Evolutionary conservation across 1,140 invertebrate species (phyloP), one percentile per base, ranked within the genome.

Genomic region (Heliconius eleuchia): DNA sequence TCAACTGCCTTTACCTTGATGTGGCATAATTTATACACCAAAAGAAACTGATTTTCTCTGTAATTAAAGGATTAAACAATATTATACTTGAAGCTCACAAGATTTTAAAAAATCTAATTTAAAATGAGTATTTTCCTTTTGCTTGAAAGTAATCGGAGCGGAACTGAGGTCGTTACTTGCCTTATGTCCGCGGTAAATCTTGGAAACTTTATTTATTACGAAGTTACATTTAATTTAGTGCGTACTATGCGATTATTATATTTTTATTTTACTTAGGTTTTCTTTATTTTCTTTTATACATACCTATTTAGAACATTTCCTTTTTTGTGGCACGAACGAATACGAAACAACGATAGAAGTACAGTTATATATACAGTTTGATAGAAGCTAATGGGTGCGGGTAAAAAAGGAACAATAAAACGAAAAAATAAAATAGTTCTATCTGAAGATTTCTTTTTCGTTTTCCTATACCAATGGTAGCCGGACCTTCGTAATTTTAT

Each of bases 121-220:
- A 42, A 60, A 46, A 73, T 60, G 34, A 23, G 71, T 46, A 78
- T 39, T 60, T 60, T 60, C 57, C 57, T 27, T 60, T 60, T 23
- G 57, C 57, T 60, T 60, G 57, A 23, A 60, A 30, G 60, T 66
- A 30, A 66, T 66, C 77, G 57, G 77, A 78, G 77, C 77, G 71
- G 55, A 46, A 50, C 71, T 23, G 39, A 72, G 60, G 60, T n/a
- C 60, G 60, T 30, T 66, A 27, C 23, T 66, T 66, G 27, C 11
- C 30, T 66, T 66, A 66, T 66, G 27, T 30, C 60, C 60, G 0
- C 27, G 4, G 27, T 66, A 66, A 66, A 66, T 66, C 60, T 66
- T 66, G 30, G 60, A 66, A 66, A 66, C 60, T 66, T 66, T 27
- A 66, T 66, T 66, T 66, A 66, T 66, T 66, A 16, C 60, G 30